Conservation (phyloP, 2,888 invertebrate genomes). For the Ephialtes manifestator region DNA sequence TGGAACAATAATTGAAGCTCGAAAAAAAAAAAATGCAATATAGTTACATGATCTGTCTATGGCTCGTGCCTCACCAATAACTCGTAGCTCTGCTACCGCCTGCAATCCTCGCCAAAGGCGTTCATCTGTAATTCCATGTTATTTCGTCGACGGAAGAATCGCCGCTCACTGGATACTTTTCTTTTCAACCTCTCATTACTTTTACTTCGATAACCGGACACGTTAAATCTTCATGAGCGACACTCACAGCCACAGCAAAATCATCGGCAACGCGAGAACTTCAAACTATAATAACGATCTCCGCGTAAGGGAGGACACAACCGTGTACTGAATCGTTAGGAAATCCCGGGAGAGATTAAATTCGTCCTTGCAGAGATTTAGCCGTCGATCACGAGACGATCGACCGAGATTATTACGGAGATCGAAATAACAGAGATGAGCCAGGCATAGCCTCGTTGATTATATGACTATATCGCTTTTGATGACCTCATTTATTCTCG, state of each 20-base stretch:
- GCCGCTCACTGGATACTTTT: neutral
- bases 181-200: conserved; percentile 14
- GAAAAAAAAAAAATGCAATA: neutral
- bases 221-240: conserved; percentile 27
- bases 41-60: neutral
- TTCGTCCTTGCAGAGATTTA: conserved; percentile 37
- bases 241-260: neutral
- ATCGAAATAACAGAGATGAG: conserved; percentile 31
- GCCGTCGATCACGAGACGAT: conserved; percentile 48
- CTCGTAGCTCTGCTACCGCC: neutral
- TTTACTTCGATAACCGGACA: neutral
- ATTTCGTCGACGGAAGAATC: conserved; percentile 17
- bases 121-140: conserved; percentile 35
- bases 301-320: neutral
- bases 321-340: conserved; percentile 1
- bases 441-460: neutral
- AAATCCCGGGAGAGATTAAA: conserved; percentile 28
- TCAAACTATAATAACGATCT: neutral
- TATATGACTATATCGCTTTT: conserved; percentile 15
- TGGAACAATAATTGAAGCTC: neutral
- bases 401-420: conserved; percentile 37
- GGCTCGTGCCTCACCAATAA: neutral
- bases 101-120: conserved; percentile 8
- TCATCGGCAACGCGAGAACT: neutral
- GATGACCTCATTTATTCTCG: conserved; percentile 34